phyloP scores from a whole-genome alignment of 2,797 vertebrate species.

The Cyprinella venusta region DNA sequence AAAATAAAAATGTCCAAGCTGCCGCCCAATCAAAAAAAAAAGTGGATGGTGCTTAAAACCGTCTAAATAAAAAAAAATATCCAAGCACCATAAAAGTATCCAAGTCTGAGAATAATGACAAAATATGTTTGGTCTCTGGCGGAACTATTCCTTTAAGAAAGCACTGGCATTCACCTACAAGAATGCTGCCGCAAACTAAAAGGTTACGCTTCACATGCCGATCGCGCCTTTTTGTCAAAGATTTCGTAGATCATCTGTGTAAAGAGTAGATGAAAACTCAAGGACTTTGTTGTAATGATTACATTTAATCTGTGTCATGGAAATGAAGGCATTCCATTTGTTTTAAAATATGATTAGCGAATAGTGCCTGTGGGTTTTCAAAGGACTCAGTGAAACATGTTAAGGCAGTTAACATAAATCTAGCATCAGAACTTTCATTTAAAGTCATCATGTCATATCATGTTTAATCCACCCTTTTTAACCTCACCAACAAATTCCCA shows the following conservation, averaged over 20 bases:
- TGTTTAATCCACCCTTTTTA: slow-evolving; percentile 59
- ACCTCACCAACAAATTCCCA: slow-evolving; percentile 32
- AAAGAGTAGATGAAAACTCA: background rate
- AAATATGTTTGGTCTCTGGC: too few species aligned
- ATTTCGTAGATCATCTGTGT: background rate
- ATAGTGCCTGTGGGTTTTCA: slow-evolving; percentile 19
- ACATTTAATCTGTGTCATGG: background rate
- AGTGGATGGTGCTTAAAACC: background rate
- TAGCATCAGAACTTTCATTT: slow-evolving; percentile 51
- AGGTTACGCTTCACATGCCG: slow-evolving; percentile 22
- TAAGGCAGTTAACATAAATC: slow-evolving; percentile 58
- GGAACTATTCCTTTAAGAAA: slow-evolving; percentile 1
- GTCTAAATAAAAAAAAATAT: background rate
- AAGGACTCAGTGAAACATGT: slow-evolving; percentile 54
- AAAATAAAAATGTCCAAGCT: slow-evolving; percentile 23
- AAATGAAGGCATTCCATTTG: background rate
- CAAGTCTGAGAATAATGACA: background rate
- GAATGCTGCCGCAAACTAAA: slow-evolving; percentile 30
- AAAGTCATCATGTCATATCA: slow-evolving; percentile 61
- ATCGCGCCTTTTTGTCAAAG: background rate
- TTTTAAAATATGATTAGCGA: slow-evolving; percentile 18
- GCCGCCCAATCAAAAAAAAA: slow-evolving; percentile 43
- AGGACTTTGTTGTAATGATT: slow-evolving; percentile 11
- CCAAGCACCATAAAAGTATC: background rate
- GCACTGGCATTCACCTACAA: slow-evolving; percentile 58